These are phyloP conservation scores for Microtus pennsylvanicus DNA, from an alignment of 2,113 vertebrate genomes.

Conservation along the genomic window DNA sequence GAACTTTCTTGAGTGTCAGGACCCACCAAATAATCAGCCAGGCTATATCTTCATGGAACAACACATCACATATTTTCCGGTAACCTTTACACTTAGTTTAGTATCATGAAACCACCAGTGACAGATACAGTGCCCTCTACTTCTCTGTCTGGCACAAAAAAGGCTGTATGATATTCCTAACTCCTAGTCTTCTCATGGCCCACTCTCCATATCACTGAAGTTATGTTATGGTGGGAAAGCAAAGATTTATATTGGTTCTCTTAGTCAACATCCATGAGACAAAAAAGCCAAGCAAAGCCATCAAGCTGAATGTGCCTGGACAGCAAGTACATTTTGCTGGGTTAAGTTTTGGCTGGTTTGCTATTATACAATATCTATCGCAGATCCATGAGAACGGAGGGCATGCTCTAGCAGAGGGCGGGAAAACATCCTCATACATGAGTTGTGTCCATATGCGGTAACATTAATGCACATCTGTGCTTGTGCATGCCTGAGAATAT, in stretches of 20 bases:
- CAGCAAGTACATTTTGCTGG: neutral
- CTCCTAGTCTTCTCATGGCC: neutral
- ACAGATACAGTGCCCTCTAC: neutral
- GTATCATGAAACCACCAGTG: neutral
- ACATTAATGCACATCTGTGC: neutral
- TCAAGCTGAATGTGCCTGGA: neutral
- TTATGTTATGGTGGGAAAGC: accelerated
- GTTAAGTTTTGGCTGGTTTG: neutral
- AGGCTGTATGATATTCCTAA: neutral
- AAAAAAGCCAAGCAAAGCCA: neutral
- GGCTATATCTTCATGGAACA: neutral
- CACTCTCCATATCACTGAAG: neutral
- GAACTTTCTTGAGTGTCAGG: neutral
- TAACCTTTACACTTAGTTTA: neutral
- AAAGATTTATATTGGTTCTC: neutral
- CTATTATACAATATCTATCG: neutral
- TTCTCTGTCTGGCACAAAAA: neutral
- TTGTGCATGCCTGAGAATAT: neutral
- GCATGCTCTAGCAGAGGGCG: neutral
- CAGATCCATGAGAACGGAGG: neutral
- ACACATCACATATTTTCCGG: accelerated
- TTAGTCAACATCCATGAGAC: neutral
- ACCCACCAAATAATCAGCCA: neutral
- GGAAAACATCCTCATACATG: neutral
- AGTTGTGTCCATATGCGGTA: neutral